Evolutionary conservation across 2,113 vertebrate genomes (phyloP).

Genomic region (Anolis carolinensis): DNA sequence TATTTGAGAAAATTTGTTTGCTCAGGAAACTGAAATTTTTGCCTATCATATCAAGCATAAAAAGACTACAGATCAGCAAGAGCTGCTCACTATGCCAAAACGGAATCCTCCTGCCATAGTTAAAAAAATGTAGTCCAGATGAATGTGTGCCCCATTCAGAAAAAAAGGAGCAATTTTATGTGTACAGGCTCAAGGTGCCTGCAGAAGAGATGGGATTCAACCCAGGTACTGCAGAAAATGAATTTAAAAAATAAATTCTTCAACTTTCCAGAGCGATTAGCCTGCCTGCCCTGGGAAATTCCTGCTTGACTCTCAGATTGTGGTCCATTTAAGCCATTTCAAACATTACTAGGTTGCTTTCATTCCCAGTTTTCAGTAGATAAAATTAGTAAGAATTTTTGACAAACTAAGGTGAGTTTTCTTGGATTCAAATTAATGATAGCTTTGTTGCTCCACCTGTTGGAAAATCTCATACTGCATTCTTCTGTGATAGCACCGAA

Average conservation of each 20-base stretch:
- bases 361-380: neutral
- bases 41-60: neutral
- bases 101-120: neutral
- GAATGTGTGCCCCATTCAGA: neutral
- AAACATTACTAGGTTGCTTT: neutral
- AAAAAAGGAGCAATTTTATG: neutral
- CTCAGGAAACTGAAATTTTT: neutral
- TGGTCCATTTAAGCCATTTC: neutral
- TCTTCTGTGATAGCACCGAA: neutral
- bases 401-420: neutral
- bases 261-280: neutral
- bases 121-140: neutral
- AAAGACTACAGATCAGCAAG: neutral
- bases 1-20: neutral
- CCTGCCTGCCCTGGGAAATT: neutral
- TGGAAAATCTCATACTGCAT: neutral
- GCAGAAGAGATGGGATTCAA: neutral
- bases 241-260: neutral
- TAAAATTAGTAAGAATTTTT: neutral
- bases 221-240: neutral
- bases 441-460: conserved; percentile 2
- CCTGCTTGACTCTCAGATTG: neutral
- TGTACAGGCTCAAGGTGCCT: neutral
- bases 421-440: neutral
- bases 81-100: neutral